phyloP scores from a whole-genome alignment of 2,888 invertebrate genomes.

The Leucophora obtusa region DNA sequence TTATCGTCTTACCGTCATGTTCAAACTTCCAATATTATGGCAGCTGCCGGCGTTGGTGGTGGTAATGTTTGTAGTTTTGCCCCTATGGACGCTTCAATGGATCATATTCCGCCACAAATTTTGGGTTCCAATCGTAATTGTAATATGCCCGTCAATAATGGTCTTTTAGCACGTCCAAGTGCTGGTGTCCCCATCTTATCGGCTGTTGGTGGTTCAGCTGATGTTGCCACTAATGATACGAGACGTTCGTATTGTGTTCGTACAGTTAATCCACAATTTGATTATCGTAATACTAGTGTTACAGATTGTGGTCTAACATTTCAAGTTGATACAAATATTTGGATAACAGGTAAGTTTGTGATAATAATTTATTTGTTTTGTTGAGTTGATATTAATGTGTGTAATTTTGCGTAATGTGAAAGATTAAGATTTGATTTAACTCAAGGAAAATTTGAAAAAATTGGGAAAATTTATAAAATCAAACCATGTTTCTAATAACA shows the following conservation, averaged over 20 bases:
- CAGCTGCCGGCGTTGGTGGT: constrained; percentile 45
- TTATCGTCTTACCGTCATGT: constrained; percentile 70
- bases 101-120: constrained; percentile 48
- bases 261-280: constrained; percentile 83
- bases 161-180: constrained; percentile 37
- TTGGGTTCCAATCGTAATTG: constrained; percentile 41
- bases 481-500: too few species aligned
- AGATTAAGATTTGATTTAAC: too few species aligned
- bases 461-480: too few species aligned
- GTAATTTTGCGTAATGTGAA: too few species aligned
- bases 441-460: too few species aligned
- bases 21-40: constrained; percentile 54
- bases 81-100: constrained; percentile 51
- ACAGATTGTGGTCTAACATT: constrained; percentile 89
- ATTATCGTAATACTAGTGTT: constrained; percentile 86
- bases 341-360: constrained; percentile 81
- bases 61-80: constrained; percentile 48
- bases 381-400: too few species aligned
- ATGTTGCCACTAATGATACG: constrained; percentile 76
- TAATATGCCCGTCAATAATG: constrained; percentile 12
- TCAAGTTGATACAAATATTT: constrained; percentile 89
- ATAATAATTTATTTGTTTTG: background rate
- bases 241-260: constrained; percentile 85
- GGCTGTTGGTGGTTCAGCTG: constrained; percentile 50
- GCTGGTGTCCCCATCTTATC: constrained; percentile 62